Base-by-base conservation (phyloP, 2,888 invertebrate genomes). In the Galerucella nymphaeae region DNA sequence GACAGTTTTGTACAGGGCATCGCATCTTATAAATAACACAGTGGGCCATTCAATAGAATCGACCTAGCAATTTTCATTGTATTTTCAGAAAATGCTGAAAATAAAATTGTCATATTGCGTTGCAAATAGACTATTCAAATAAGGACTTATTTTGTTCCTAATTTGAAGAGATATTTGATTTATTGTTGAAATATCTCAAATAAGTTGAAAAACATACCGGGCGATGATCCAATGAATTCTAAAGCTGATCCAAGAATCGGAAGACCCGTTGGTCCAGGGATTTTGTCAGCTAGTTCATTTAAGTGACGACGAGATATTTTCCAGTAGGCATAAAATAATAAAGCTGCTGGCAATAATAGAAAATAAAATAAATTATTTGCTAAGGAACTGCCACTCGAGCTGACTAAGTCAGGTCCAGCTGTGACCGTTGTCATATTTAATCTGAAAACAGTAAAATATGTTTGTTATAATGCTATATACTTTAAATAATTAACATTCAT, bases 261-360 rank as follows among this genome's bases (percentile, higher is more conserved):
- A 45, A 90, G 86, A 50, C 94, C 94, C 2, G 87, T 82, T 0
- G 94, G 94, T 78, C 95, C 95, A 0, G 92, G 91, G 58, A 95
- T 83, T 80, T 92, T 92, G 0, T 90, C 91, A 1, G 93, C 94
- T 67, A 94, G 87, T 82, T 93, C 92, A 75, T 92, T 88, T 83
- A 95, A 81, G 82, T 91, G 92, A 53, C 91, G 89, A n/a, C 93
- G 89, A 11, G 93, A 93, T 80, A 93, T 87, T 63, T 91, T 89
- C 92, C 93, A 95, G 86, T 95, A 95, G 41, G 91, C 87, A 83
- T 91, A 92, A 90, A 91, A 94, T 64, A 95, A 88, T 3, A 91
- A 85, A 48, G 93, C 38, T 0, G 93, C 92, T 14, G 86, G 94
- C 20, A 94, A 85, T 62, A 95, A 86, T n/a, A 95, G 90, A 75